A percentile compares a stretch with the other conserved stretches of the same genome.
These are phyloP conservation scores for Campoplex nolae DNA, from an alignment of 2,888 invertebrate species.

Conservation along the genomic window DNA sequence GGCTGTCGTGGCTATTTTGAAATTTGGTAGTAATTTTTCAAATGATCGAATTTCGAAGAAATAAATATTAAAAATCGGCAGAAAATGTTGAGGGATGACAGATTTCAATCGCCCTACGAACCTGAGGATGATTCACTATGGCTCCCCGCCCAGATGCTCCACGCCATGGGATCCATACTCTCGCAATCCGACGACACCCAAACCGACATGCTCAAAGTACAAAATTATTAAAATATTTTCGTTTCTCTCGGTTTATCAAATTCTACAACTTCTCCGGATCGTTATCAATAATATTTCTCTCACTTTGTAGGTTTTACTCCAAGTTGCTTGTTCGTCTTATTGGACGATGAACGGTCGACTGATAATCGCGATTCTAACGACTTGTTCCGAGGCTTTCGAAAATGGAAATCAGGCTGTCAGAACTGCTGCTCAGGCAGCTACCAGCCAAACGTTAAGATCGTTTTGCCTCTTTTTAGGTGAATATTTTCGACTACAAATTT, in stretches of 20 bases:
- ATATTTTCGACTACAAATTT: background rate
- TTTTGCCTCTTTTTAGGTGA: slow-evolving; percentile 93
- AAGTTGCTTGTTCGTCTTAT: slow-evolving; percentile 94
- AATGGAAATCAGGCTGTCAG: slow-evolving; percentile 92
- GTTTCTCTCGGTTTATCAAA: background rate
- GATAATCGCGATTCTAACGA: slow-evolving; percentile 93
- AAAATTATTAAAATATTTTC: slow-evolving; percentile 79
- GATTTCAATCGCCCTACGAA: slow-evolving; percentile 95
- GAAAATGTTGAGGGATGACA: slow-evolving; percentile 96
- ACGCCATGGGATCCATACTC: slow-evolving; percentile 92
- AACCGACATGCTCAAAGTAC: slow-evolving; percentile 89
- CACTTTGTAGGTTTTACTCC: slow-evolving; percentile 89
- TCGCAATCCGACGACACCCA: slow-evolving; percentile 95
- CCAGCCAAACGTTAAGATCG: slow-evolving; percentile 94
- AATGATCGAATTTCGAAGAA: background rate
- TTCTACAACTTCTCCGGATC: background rate
- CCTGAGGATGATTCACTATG: slow-evolving; percentile 96
- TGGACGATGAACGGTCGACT: slow-evolving; percentile 96
- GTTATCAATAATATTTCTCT: slow-evolving; percentile 7
- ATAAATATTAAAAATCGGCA: slow-evolving; percentile 81
- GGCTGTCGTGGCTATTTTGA: background rate
- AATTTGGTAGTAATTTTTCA: background rate
- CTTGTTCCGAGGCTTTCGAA: slow-evolving; percentile 93
- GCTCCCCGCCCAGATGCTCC: slow-evolving; percentile 96
- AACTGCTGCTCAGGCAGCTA: slow-evolving; percentile 95